Evolutionary conservation across 2,113 vertebrate species (phyloP).

Genomic region (Otus sunia): DNA sequence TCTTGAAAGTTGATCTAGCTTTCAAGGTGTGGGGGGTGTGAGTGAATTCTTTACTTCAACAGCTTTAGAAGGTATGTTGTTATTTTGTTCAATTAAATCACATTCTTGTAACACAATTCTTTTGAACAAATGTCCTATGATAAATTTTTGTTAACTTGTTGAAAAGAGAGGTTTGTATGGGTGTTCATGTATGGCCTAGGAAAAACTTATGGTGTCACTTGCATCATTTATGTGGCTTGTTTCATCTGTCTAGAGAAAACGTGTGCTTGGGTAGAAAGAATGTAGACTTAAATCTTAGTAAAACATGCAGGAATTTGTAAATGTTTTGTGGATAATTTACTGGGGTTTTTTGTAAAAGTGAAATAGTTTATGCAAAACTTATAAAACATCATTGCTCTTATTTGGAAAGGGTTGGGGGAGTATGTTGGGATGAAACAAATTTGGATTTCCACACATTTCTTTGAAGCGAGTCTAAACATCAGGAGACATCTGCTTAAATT

Average conservation of each 20-base stretch:
- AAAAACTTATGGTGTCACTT: not conserved
- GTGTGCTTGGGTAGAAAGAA: not conserved
- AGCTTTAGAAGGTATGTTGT: not conserved
- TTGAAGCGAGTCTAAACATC: not conserved
- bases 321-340: not conserved
- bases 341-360: not conserved
- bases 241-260: not conserved
- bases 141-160: not conserved
- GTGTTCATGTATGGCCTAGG: not conserved
- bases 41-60: not conserved
- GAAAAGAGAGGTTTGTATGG: not conserved
- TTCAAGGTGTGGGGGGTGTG: not conserved
- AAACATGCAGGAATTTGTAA: not conserved
- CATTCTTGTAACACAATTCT: not conserved
- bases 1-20: not conserved
- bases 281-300: not conserved
- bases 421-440: not conserved
- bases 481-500: not conserved
- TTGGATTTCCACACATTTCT: not conserved
- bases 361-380: not conserved
- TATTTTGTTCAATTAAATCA: not conserved
- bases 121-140: not conserved
- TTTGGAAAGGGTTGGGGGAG: not conserved
- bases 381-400: not conserved
- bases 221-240: not conserved